Evolutionary conservation across 2,113 vertebrate species (phyloP), one percentile per base, ranked within the genome.

Genomic region (Lasiurus cinereus): DNA sequence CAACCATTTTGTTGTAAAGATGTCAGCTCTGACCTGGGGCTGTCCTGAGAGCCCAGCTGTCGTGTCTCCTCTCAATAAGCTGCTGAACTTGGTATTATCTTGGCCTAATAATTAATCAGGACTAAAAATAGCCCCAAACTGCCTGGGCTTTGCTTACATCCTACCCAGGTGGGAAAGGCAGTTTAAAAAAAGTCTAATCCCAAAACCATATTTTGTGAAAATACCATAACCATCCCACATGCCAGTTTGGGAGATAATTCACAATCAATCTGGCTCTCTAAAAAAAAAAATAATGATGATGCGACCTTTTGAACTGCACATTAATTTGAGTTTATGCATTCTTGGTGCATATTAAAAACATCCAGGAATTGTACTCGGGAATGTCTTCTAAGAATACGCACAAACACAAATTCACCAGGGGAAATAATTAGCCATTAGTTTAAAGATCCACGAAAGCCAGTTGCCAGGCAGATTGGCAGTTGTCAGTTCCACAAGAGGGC

Each of bases 51-150:
- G 9, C 78, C 90, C 89, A 91, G 84, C 91, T 66, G 22, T 84
- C 82, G 46, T 5, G 22, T 74, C 87, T 92, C 46, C 43, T 8
- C 62, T 19, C 56, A 56, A 52, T 92, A 94, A 94, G 74, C 93
- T 97, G 92, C 96, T 97, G 93, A 96, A 93, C 91, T 39, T 89
- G 88, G 90, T 62, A 95, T 96, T 96, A 95, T 88, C 83, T 94
- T 95, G 95, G 54, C 67, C 79, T 91, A 90, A 87, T 96, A 93
- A 95, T 96, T 98, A 96, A 93, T 96, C 96, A 43, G 54, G 10
- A 33, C 97, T 95, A 97, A 96, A 96, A 97, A 96, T 67, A 98
- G 85, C 90, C 74, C 24, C 46, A 83, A 92, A 73, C 18, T 12
- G 56, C 70, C 72, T 69, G 22, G 85, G 56, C 94, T 96, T 79